Evolutionary conservation across 2,888 invertebrate genomes (phyloP).

Genomic region (Coleophora deauratella): DNA sequence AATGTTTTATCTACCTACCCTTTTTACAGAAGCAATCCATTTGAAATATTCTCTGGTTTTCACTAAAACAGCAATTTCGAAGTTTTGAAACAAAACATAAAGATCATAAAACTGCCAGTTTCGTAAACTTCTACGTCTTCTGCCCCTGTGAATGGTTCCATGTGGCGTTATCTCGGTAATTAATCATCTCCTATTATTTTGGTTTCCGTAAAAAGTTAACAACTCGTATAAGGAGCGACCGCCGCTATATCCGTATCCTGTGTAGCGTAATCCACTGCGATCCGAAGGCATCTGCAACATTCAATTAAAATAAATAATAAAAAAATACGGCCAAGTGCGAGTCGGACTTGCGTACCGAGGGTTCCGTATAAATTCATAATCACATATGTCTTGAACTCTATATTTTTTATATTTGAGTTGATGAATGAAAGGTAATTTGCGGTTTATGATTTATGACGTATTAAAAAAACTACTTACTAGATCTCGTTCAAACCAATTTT

Average conservation of each 20-base stretch:
- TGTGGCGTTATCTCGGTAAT: neutral
- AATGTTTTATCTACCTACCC: neutral
- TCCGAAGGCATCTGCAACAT: too few relatives aligned
- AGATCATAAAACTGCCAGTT: neutral
- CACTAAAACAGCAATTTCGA: neutral
- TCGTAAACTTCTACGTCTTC: neutral
- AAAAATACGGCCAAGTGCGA: too few relatives aligned
- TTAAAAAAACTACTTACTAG: too few relatives aligned
- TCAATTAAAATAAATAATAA: too few relatives aligned
- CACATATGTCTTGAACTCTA: too few relatives aligned
- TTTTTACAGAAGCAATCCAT: neutral
- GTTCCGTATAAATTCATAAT: too few relatives aligned
- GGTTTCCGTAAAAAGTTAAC: constrained; percentile 40
- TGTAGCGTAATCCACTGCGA: neutral
- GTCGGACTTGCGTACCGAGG: too few relatives aligned
- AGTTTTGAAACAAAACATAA: neutral
- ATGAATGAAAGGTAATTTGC: too few relatives aligned
- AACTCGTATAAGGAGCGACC: constrained; percentile 35
- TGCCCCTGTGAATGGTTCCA: neutral
- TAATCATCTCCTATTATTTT: constrained; percentile 28
- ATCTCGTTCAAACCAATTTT: too few relatives aligned
- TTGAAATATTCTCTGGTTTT: neutral
- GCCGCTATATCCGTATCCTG: constrained; percentile 5
- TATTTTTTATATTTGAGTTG: too few relatives aligned
- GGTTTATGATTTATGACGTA: too few relatives aligned